Conservation (phyloP, 2,797 vertebrate species). For the Zenarchopterus dispar region DNA sequence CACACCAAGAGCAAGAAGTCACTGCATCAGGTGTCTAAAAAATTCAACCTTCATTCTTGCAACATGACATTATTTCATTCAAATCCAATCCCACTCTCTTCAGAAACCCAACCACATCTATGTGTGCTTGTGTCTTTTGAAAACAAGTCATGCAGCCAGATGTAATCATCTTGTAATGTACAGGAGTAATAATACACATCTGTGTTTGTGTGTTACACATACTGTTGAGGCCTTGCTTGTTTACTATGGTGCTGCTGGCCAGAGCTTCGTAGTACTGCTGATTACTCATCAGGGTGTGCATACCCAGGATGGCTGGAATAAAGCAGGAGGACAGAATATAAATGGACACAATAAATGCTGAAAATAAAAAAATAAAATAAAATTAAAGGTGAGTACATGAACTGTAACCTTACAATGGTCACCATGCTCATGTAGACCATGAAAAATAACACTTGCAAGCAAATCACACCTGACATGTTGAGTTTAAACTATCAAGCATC, state of each 20-base stretch:
- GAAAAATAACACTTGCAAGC: too few relatives aligned
- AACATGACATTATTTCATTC: conserved; percentile 39
- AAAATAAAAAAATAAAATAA: not conserved
- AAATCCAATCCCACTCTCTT: conserved; percentile 12
- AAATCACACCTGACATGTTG: too few relatives aligned
- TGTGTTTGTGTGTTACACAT: conserved; percentile 67
- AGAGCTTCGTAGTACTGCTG: conserved; percentile 98
- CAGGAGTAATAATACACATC: not conserved
- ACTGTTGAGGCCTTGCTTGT: conserved; percentile 99
- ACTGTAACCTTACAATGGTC: too few relatives aligned
- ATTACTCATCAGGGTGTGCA: conserved; percentile 99
- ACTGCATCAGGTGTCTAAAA: not conserved
- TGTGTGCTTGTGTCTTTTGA: conserved; percentile 6
- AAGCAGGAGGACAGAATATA: conserved; percentile 34
- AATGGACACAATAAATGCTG: not conserved
- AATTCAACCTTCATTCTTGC: conserved; percentile 40
- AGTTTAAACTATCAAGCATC: too few relatives aligned
- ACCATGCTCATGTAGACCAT: too few relatives aligned
- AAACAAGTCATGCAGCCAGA: conserved; percentile 9
- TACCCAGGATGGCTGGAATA: conserved; percentile 93
- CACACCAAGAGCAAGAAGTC: conserved; percentile 4
- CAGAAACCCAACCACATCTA: conserved; percentile 1
- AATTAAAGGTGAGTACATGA: too few relatives aligned
- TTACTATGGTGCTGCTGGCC: conserved; percentile 96
- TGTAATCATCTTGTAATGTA: not conserved